Conservation (phyloP, 1,140 invertebrate genomes). For the roundworm (Caenorhabditis elegans) region WBcel235 BX284606.5:248501-249000, state of each 20-base stretch:
- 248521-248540: constrained; percentile 12
- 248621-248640: not conserved
- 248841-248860: not conserved
- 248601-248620: not conserved
- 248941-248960: no score
- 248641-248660: not conserved
- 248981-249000: no score
- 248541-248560: not conserved
- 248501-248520: not conserved
- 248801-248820: not conserved
- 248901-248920: no score
- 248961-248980: no score
- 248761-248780: not conserved
- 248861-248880: no score
- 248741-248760: not conserved
- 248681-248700: not conserved
- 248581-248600: not conserved
- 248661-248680: not conserved
- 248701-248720: no score
- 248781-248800: no score
- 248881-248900: no score
- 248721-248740: not conserved
- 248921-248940: no score
- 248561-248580: not conserved
- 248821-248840: not conserved